Conservation (phyloP, 2,113 vertebrate genomes). For the Tinamus guttatus region DNA sequence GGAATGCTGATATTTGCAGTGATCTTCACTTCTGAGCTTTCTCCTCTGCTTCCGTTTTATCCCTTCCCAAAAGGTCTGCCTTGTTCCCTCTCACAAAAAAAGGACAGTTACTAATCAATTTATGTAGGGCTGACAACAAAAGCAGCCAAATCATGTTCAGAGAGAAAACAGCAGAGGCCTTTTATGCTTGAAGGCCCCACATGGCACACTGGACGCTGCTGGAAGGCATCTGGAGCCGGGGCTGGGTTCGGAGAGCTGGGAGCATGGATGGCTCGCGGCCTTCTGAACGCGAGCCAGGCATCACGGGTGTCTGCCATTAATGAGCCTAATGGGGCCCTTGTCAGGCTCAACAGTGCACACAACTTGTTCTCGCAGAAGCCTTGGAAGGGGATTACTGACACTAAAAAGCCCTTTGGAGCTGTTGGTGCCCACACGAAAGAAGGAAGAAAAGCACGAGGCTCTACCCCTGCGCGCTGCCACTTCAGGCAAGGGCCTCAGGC, state of each 20-base stretch:
- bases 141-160: not conserved
- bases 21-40: not conserved
- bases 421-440: not conserved
- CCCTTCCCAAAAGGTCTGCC: not conserved
- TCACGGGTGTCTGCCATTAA: not conserved
- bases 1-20: conserved; percentile 11
- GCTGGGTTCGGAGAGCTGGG: conserved; percentile 21
- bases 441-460: not conserved
- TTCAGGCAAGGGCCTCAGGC: not conserved
- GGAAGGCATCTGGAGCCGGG: conserved; percentile 19
- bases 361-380: not conserved
- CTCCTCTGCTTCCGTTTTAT: not conserved
- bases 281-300: not conserved
- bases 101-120: conserved; percentile 21
- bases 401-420: not conserved
- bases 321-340: not conserved
- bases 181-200: not conserved
- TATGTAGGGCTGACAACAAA: conserved; percentile 24
- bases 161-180: conserved; percentile 20
- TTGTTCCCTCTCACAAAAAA: conserved; percentile 18
- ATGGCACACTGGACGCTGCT: not conserved
- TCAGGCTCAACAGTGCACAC: not conserved
- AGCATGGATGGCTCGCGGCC: conserved; percentile 34
- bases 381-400: not conserved
- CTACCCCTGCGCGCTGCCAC: not conserved